Evolutionary conservation across 2,888 invertebrate genomes (phyloP).

Genomic region (Crematogaster levior): DNA sequence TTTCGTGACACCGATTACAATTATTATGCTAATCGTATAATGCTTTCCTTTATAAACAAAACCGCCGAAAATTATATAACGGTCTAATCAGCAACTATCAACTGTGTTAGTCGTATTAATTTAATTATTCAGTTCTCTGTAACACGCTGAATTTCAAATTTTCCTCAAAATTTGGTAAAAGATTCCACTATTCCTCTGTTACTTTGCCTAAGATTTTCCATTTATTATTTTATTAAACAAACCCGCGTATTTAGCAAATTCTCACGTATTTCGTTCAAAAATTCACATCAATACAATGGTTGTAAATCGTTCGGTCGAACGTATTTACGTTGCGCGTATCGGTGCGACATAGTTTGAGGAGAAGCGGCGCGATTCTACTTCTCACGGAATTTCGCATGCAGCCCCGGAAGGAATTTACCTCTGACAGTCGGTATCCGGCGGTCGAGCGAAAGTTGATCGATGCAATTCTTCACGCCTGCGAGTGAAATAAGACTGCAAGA

Average conservation of each 20-base stretch:
- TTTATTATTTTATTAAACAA: no score
- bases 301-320: neutral
- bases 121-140: neutral
- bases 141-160: neutral
- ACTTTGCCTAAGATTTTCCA: neutral
- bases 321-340: neutral
- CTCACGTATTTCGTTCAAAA: neutral
- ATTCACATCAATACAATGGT: neutral
- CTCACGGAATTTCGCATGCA: conserved; percentile 18
- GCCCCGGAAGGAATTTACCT: conserved; percentile 11
- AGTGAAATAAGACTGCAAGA: conserved; percentile 59
- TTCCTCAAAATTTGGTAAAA: neutral
- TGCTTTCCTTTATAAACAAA: neutral
- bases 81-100: neutral
- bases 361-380: neutral
- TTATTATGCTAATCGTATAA: conserved; percentile 8
- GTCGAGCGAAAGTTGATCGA: conserved; percentile 44
- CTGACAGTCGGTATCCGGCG: conserved; percentile 27
- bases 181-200: neutral
- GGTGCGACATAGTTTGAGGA: neutral
- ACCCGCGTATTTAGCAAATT: no score
- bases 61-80: neutral
- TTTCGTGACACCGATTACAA: neutral
- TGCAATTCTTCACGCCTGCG: conserved; percentile 47
- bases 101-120: neutral